Evolutionary conservation across 1,140 invertebrate species (phyloP), one percentile per base, ranked within the genome.

Genomic region (Tetragnatha versicolor): DNA sequence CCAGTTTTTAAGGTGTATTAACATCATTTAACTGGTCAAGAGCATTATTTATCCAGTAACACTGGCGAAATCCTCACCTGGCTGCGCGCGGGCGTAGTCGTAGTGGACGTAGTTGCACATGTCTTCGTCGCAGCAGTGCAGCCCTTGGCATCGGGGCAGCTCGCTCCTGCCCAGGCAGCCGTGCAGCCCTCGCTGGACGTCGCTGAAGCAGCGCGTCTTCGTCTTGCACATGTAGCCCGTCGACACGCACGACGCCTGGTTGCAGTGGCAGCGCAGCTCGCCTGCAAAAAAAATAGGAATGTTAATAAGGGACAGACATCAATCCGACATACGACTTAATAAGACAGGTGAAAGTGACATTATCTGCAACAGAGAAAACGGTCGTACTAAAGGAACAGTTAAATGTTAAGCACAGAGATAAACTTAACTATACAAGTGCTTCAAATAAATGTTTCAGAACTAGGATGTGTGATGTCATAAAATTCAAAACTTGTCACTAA

Each of bases 151-250:
- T 10, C 53, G 29, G 29, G 31, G 14, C 37, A 27, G 58, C 3
- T 69, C 76, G n/a, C n/a, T n/a, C n/a, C n/a, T n/a, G n/a, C n/a
- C n/a, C 3, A 61, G n/a, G 35, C 81, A 82, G 0, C 81, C 81
- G 39, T 82, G 81, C 17, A 80, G 51, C 5, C 80, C 81, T 4
- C 47, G 37, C 4, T 53, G 31, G 3, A 80, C 20, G 47, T 80
- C 79, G 25, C 66, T 80, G 47, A 70, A 80, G 55, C 79, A 80
- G 6, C 35, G 12, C 1, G 60, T 22, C 2, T 31, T 9, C 2
- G 91, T 91, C 81, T 92, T 91, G 87, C 93, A 94, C 92, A 94
- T 92, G 87, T 94, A 94, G 20, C 91, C 90, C 4, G 91, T 92
- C 22, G 89, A 88, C 3, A 94, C 91, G 84, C 93, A 94, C 51